Evolutionary conservation across 2,888 invertebrate genomes (phyloP), one percentile per base, ranked within the genome.

Genomic region (Aleiodes leptofemur): DNA sequence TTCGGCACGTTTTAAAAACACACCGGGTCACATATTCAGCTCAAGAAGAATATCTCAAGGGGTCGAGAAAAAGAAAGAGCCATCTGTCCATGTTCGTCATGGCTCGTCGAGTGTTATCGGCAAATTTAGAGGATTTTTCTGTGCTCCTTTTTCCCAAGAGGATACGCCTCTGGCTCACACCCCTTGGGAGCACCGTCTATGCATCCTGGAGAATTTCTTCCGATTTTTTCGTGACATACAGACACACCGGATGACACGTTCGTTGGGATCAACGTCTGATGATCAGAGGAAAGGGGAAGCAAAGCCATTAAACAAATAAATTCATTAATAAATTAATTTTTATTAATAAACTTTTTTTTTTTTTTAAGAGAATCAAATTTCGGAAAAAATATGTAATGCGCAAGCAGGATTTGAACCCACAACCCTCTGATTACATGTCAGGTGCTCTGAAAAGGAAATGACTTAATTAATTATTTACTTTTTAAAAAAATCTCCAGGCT

Each of bases 1-100:
- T 86, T 85, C 86, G 86, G 85, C 86, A 86, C 86, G 86, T 86
- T 85, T 84, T 81, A 80, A 84, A 85, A 86, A 85, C 86, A 86
- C 64, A 48, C 6, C 31, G 56, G 64, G 55, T 75, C 81, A 77
- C 79, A 79, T 81, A 34, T 64, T 16, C 48, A 29, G 9, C 23
- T 3, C 16, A 11, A 23, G 43, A 11, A n/a, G 9, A 64, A 23
- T 7, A 6, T 55, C 55, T 55, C 55, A n/a, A 16, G 55, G 55
- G 55, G 14, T 14, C 53, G 4, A 38, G 38, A 7, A 77, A 81
- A 64, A 73, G 43, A 9, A 77, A 81, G 57, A 73, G 70, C 81
- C 86, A 86, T 86, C 86, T 86, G 86, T 69, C 61, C 73, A 68
- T 79, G 72, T 81, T 79, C 75, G 79, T 82, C 81, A 80, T 23